Percentiles rank a stretch among this genome's conserved stretches.
These are phyloP conservation scores for Aphodius sticticus DNA, from an alignment of 2,888 invertebrate genomes.

Conservation along the genomic window DNA sequence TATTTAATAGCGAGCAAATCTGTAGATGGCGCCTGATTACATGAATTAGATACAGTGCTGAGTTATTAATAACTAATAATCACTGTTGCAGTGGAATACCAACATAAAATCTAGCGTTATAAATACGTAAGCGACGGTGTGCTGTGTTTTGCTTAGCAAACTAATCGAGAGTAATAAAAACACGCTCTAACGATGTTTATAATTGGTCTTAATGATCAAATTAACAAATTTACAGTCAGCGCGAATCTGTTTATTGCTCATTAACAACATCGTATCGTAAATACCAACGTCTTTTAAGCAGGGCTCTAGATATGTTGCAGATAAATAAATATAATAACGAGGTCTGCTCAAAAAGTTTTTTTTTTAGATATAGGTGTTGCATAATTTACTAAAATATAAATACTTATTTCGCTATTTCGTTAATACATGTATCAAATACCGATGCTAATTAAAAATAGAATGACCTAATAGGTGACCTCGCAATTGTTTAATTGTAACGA, in stretches of 20 bases:
- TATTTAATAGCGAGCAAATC: too few species aligned
- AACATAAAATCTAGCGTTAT: not conserved
- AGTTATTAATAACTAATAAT: not conserved
- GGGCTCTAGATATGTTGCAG: not conserved
- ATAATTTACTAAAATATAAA: too few species aligned
- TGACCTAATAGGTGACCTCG: not conserved
- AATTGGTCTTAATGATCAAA: not conserved
- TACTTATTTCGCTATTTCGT: not conserved
- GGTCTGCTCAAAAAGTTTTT: too few species aligned
- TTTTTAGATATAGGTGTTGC: too few species aligned
- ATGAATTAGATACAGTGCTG: not conserved
- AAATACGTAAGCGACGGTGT: not conserved
- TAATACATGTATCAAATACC: not conserved
- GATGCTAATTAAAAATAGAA: not conserved
- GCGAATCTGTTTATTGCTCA: not conserved
- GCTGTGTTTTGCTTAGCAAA: not conserved
- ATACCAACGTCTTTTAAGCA: not conserved
- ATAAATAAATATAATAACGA: not conserved
- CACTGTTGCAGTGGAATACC: not conserved
- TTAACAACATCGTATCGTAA: not conserved
- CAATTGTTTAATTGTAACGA: not conserved
- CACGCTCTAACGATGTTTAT: not conserved
- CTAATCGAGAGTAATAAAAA: not conserved
- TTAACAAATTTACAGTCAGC: not conserved
- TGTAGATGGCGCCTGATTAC: not conserved